Evolutionary conservation across 2,797 vertebrate species (phyloP).

Genomic region (Sebastes cheni): DNA sequence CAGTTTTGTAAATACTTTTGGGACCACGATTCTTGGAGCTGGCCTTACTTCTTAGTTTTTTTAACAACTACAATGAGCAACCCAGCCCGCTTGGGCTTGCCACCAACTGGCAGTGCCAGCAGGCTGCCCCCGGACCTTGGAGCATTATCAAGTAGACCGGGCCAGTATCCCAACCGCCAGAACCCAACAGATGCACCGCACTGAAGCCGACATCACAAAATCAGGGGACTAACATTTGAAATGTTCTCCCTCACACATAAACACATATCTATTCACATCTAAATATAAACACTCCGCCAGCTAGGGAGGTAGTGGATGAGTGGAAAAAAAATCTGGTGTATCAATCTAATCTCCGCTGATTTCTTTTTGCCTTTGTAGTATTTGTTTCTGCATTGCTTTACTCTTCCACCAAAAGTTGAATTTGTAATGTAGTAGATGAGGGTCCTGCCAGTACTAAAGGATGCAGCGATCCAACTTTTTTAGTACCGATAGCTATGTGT

Average conservation of each 20-base stretch:
- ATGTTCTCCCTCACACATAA: conserved; percentile 51
- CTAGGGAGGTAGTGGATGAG: conserved; percentile 36
- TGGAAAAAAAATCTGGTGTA: conserved; percentile 50
- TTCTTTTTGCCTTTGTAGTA: conserved; percentile 37
- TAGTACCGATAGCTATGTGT: no score
- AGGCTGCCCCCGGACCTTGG: conserved; percentile 58
- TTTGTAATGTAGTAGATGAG: not conserved
- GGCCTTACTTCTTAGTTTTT: not conserved
- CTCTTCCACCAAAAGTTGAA: conserved; percentile 2
- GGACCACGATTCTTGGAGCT: conserved; percentile 29
- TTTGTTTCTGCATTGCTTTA: conserved; percentile 7
- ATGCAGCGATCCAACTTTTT: no score
- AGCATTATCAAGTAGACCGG: conserved; percentile 32
- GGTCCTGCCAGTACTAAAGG: not conserved
- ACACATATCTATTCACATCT: conserved; percentile 53
- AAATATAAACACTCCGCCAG: conserved; percentile 60
- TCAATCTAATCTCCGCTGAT: conserved; percentile 53
- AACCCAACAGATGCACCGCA: conserved; percentile 64
- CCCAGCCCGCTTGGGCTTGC: conserved; percentile 36
- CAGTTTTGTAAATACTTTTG: conserved; percentile 40
- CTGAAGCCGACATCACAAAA: conserved; percentile 64
- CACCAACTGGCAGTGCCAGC: conserved; percentile 54
- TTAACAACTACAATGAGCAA: conserved; percentile 33
- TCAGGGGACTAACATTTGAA: conserved; percentile 53
- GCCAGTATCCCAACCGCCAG: conserved; percentile 49